Conservation (phyloP, 2,888 invertebrate genomes). For the Acanthosepion esculentum region DNA sequence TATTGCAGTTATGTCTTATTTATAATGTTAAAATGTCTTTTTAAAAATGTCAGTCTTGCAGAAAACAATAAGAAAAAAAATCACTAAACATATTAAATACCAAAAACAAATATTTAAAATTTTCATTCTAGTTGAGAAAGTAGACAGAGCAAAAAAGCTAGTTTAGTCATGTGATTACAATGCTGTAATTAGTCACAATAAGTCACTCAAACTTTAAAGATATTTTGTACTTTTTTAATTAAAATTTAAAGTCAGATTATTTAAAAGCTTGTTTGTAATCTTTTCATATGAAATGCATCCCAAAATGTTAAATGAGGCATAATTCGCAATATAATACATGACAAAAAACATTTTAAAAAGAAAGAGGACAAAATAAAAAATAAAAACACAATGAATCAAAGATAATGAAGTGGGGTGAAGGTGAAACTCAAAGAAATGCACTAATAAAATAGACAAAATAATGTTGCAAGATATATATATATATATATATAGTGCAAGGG, state of each 20-base stretch:
- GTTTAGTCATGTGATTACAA: background rate
- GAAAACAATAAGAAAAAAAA: too few species aligned
- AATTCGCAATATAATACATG: background rate
- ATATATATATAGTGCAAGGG: background rate
- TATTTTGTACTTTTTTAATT: too few species aligned
- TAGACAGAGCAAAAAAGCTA: background rate
- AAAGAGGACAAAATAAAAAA: background rate
- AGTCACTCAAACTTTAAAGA: too few species aligned
- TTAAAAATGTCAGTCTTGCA: too few species aligned
- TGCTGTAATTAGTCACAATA: background rate
- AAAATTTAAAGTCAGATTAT: too few species aligned
- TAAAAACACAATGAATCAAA: background rate
- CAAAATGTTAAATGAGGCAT: background rate
- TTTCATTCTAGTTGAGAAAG: background rate
- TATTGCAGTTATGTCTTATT: background rate
- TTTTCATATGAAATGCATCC: too few species aligned
- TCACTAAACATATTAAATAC: too few species aligned
- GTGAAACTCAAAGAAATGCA: constrained; percentile 11
- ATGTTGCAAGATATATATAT: background rate
- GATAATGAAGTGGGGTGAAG: background rate
- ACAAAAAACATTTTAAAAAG: background rate
- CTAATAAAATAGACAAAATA: background rate
- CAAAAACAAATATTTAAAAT: background rate
- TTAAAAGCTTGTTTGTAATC: too few species aligned
- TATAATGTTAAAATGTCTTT: background rate